Evolutionary conservation across 2,888 invertebrate species (phyloP), one percentile per base, ranked within the genome.

Genomic region (Lamellibrachia satsuma): DNA sequence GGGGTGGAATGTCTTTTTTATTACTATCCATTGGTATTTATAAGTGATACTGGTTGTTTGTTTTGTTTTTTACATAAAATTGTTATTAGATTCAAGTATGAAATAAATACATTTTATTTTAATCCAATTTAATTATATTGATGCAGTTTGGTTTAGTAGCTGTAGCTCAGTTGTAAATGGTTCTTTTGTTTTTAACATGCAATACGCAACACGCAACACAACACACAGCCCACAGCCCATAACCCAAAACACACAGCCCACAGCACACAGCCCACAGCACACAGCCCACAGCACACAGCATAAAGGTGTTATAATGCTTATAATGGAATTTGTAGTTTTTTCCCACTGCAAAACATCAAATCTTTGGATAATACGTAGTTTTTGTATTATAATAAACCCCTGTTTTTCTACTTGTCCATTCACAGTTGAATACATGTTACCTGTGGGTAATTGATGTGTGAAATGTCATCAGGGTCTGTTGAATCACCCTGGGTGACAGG

Each of bases 401-500:
- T 60, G 6, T 75, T 75, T 11, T 55, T 7, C 55, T 55, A 55
- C 15, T 75, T 75, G 15, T 75, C 60, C 75, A 75, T 75, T 75
- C 3, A 75, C n/a, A 75, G 15, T 75, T 22, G 75, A 22, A 22
- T n/a, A 2, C 75, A 75, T 75, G 15, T 75, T n/a, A 75, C 75
- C 75, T 75, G 75, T 22, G 75, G 11, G 75, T 75, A 75, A 75
- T 75, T 75, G 75, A 75, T 75, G 75, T 75, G 75, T 15, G 75
- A 15, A 75, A 75, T 15, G 75, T 75, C 22, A 6, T 75, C 6
- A 22, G 75, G 75, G 75, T 75, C 0, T 6, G 15, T 75, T 75
- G 22, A n/a, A 75, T 75, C 75, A 75, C 75, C 75, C 75, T 75
- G n/a, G 75, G 75, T 75, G 75, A 75, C 75, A 75, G 75, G n/a